phyloP scores from a whole-genome alignment of 2,888 invertebrate genomes.

The Hylaea fasciaria region DNA sequence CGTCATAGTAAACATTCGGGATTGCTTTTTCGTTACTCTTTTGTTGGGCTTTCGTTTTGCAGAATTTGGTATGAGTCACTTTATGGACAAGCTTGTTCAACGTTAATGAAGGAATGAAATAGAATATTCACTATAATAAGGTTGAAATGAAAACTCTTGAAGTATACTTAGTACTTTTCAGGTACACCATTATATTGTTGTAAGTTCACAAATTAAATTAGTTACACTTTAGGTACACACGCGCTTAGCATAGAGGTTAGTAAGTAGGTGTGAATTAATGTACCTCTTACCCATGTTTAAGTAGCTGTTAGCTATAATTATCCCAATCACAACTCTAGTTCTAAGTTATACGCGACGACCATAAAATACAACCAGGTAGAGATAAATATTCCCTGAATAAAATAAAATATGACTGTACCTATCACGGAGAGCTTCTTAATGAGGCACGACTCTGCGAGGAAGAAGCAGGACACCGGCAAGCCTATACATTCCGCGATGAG shows the following conservation, averaged over 20 bases:
- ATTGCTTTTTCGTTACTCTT: conserved; percentile 38
- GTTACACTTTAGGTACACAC: too few species aligned
- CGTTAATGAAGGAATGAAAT: neutral
- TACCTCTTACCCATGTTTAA: too few species aligned
- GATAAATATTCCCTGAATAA: conserved; percentile 42
- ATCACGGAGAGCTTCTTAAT: neutral
- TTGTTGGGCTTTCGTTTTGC: conserved; percentile 27
- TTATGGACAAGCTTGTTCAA: neutral
- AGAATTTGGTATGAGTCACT: conserved; percentile 17
- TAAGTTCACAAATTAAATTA: too few species aligned
- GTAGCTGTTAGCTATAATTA: too few species aligned
- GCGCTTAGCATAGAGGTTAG: too few species aligned
- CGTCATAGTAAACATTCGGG: conserved; percentile 39
- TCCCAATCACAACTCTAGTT: conserved; percentile 19
- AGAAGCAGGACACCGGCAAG: conserved; percentile 3
- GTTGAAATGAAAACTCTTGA: too few species aligned
- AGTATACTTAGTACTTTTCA: too few species aligned
- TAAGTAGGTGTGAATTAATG: too few species aligned
- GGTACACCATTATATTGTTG: too few species aligned
- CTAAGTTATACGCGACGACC: conserved; percentile 50
- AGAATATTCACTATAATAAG: too few species aligned
- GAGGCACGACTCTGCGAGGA: neutral
- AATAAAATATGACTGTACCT: neutral
- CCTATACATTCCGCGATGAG: neutral
- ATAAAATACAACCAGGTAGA: conserved; percentile 60